phyloP scores from a whole-genome alignment of 2,888 invertebrate species.

The Thera britannica region DNA sequence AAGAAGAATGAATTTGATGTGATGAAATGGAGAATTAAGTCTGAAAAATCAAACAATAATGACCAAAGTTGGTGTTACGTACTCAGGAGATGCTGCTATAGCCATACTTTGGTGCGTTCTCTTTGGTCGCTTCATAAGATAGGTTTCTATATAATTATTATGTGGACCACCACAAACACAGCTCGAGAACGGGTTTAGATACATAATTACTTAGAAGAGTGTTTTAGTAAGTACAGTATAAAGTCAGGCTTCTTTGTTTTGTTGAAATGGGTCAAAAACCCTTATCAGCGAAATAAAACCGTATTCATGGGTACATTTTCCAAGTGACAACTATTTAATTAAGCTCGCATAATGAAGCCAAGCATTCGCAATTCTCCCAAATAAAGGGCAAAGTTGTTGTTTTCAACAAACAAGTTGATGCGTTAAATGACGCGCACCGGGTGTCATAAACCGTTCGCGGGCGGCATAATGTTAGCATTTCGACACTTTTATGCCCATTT shows the following conservation, averaged over 20 bases:
- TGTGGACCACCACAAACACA: too few species aligned
- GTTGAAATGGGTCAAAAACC: not conserved
- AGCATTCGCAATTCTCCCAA: constrained; percentile 26
- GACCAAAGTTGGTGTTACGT: too few species aligned
- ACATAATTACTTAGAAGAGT: too few species aligned
- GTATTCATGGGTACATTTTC: not conserved
- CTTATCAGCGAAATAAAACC: not conserved
- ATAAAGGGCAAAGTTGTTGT: constrained; percentile 40
- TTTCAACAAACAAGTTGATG: constrained; percentile 55
- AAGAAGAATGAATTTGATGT: too few species aligned
- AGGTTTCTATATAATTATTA: too few species aligned
- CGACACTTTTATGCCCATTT: constrained; percentile 65
- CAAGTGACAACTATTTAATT: constrained; percentile 9
- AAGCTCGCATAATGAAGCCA: constrained; percentile 26
- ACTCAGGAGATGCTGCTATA: too few species aligned
- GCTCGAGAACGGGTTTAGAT: too few species aligned
- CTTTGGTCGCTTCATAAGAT: too few species aligned
- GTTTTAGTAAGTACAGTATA: too few species aligned
- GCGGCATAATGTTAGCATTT: constrained; percentile 63
- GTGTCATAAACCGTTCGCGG: constrained; percentile 64
- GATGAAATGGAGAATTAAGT: too few species aligned
- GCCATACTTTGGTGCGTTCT: too few species aligned
- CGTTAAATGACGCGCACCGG: constrained; percentile 63
- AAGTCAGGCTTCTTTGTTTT: not conserved
- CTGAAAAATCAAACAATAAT: too few species aligned